Evolutionary conservation across 1,140 invertebrate species (phyloP), one percentile per base, ranked within the genome.

Genomic region (Harpegnathos saltator): DNA sequence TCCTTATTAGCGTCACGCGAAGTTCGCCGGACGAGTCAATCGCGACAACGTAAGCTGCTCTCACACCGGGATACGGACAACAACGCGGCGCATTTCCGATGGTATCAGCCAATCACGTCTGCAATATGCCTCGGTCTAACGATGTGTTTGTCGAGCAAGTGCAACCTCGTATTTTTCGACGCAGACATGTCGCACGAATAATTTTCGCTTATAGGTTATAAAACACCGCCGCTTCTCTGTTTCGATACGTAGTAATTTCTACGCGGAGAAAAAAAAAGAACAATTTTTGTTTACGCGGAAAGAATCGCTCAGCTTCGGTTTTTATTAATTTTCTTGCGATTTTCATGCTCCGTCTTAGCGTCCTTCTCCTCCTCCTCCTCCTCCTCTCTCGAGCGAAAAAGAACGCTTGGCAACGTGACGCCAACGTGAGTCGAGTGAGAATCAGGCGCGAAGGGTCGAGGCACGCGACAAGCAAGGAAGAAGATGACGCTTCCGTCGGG

Each of bases 1-100:
- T 56, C 33, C 38, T 66, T 52, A 58, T 59, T 44, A 33, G n/a
- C 15, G 86, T 86, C 85, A 86, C 85, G 86, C 86, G 75, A 88
- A 69, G 58, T 38, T 68, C 63, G 74, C 73, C 48, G 22, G 33
- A 22, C 59, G 38, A 83, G 62, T 56, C 78, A 66, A 83, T 86
- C 66, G 80, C 50, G 17, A 73, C 50, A 44, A 73, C 1, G 26
- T 52, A 59, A 48, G 33, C 26, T 56, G 52, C 29, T 65, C 75
- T 78, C 56, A 52, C 50, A 59, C 33, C 19, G 24, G 44, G 29
- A 54, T 63, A 54, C 29, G 26, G 56, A 69, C 38, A 9, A 44
- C 11, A 54, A 75, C 22, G 9, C 4, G 17, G 26, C 5, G 29
- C 15, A 77, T 33, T 4, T 65, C n/a, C 33, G 52, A 65, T 65